phyloP scores from a whole-genome alignment of 1,140 invertebrate species.

The Heliconius hewitsoni region DNA sequence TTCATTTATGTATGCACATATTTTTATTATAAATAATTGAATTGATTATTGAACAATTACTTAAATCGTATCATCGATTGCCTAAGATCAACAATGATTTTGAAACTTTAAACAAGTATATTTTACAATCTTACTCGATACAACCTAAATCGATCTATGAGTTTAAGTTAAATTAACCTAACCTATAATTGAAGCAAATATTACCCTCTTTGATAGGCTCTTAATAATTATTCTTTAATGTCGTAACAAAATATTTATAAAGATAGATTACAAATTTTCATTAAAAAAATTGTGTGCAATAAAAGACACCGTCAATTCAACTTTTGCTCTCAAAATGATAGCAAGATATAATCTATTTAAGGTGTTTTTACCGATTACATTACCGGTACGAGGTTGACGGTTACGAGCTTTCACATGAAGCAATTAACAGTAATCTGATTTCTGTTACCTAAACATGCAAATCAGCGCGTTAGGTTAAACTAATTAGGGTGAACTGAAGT shows the following conservation, averaged over 20 bases:
- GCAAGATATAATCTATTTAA: slow-evolving; percentile 14
- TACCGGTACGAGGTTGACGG: slow-evolving; percentile 13
- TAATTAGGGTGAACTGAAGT: slow-evolving; percentile 15
- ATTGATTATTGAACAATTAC: too few relatives aligned
- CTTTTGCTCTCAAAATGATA: not conserved
- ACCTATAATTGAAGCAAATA: too few relatives aligned
- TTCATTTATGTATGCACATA: too few relatives aligned
- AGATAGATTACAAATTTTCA: not conserved
- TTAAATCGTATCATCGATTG: too few relatives aligned
- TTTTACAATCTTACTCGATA: too few relatives aligned
- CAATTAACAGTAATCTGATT: slow-evolving; percentile 16
- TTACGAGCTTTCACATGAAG: slow-evolving; percentile 9
- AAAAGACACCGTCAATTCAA: not conserved
- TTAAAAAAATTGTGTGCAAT: not conserved
- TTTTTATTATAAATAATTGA: too few relatives aligned
- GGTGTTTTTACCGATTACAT: slow-evolving; percentile 10
- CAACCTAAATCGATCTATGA: too few relatives aligned
- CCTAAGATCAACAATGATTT: too few relatives aligned
- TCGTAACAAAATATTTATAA: not conserved
- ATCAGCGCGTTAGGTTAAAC: slow-evolving; percentile 16
- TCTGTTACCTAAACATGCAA: slow-evolving; percentile 19
- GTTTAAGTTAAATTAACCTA: too few relatives aligned
- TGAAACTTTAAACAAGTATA: too few relatives aligned
- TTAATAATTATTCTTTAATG: too few relatives aligned
- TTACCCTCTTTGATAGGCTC: too few relatives aligned